These are phyloP conservation scores for Pinna nobilis DNA, from an alignment of 1,140 invertebrate genomes.

Conservation along the genomic window DNA sequence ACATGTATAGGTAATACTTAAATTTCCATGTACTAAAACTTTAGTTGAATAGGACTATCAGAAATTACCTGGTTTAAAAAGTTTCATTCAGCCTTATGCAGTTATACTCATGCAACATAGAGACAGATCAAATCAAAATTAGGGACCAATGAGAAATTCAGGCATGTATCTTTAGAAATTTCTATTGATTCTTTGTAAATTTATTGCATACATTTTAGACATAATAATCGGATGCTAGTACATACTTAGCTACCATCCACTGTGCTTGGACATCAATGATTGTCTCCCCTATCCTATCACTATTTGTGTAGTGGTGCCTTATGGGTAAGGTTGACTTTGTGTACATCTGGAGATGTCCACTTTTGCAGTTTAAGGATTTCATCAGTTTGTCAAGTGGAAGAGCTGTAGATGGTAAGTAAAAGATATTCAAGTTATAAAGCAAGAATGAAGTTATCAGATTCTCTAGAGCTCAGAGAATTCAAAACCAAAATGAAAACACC, in stretches of 20 bases:
- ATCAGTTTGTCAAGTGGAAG: constrained; percentile 25
- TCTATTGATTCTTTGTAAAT: too few species aligned
- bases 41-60: neutral
- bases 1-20: neutral
- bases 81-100: too few species aligned
- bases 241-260: constrained; percentile 48
- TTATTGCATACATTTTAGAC: too few species aligned
- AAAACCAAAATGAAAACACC: neutral
- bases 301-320: constrained; percentile 52
- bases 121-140: too few species aligned
- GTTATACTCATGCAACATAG: too few species aligned
- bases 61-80: neutral
- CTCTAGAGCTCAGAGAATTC: too few species aligned
- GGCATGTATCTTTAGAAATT: too few species aligned
- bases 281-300: constrained; percentile 47
- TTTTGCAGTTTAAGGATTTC: constrained; percentile 43
- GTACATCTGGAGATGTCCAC: constrained; percentile 44
- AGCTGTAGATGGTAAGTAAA: constrained; percentile 16
- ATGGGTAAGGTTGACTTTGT: constrained; percentile 33
- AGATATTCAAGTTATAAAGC: too few species aligned
- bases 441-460: too few species aligned
- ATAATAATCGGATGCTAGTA: too few species aligned
- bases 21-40: neutral
- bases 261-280: constrained; percentile 46
- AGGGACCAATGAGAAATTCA: too few species aligned